phyloP scores from a whole-genome alignment of 2,888 invertebrate species.

The Callimorpha dominula region DNA sequence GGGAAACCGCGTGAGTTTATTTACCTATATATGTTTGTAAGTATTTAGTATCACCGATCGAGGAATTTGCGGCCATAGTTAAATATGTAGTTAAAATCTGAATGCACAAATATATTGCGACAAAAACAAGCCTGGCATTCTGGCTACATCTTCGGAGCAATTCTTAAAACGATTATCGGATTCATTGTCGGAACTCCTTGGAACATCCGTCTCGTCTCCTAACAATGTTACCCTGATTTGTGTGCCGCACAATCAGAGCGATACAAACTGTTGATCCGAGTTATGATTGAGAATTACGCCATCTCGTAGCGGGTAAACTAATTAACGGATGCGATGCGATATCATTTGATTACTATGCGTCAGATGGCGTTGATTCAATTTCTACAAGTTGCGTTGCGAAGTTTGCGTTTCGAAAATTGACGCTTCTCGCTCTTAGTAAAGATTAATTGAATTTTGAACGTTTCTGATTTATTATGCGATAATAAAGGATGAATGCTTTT shows the following conservation, averaged over 20 bases:
- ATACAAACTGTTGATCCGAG: constrained; percentile 48
- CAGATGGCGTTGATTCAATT: constrained; percentile 82
- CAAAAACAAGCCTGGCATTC: no score
- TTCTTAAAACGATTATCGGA: neutral
- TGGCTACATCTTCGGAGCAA: neutral
- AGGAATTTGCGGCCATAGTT: no score
- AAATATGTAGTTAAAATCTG: neutral
- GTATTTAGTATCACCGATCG: no score
- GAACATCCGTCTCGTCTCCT: neutral
- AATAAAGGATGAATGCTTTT: constrained; percentile 67
- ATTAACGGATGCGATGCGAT: constrained; percentile 75
- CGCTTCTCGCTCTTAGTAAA: constrained; percentile 45
- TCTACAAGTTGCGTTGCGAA: constrained; percentile 68
- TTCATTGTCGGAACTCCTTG: neutral
- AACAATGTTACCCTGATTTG: constrained; percentile 32
- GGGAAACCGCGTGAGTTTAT: no score
- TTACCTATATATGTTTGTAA: no score
- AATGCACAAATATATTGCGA: no score
- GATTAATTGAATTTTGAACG: constrained; percentile 80
- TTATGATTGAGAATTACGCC: constrained; percentile 58
- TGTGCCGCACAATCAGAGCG: constrained; percentile 40
- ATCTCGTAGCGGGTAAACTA: constrained; percentile 74
- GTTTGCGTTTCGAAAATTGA: constrained; percentile 70
- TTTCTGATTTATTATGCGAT: constrained; percentile 76
- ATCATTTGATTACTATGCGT: constrained; percentile 79